Evolutionary conservation across 2,888 invertebrate genomes (phyloP), one percentile per base, ranked within the genome.

Genomic region (Volucella zonaria): DNA sequence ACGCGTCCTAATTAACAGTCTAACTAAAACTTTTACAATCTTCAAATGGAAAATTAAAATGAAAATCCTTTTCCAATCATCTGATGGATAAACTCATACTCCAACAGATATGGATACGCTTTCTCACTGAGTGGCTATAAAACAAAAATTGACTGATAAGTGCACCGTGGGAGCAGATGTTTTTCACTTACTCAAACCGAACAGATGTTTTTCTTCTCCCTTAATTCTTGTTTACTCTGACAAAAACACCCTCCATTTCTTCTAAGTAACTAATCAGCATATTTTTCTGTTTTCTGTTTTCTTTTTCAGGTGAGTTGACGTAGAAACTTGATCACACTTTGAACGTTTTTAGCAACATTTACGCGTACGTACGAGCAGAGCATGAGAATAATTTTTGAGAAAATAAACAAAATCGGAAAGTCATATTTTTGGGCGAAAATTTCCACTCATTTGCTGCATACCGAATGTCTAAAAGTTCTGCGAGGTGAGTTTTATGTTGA

Each of bases 241-340:
- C 14, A 42, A 49, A 49, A 45, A 15, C 9, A 11, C 59, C 38
- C 11, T 61, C n/a, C 52, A 8, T 43, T 15, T n/a, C n/a, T 61
- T 67, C 67, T 14, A 3, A 11, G 0, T 47, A 14, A 58, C 49
- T 18, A 62, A 43, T 64, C 15, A 61, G 45, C 0, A 31, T 31
- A n/a, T 54, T 54, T 51, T 47, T 45, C 31, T 11, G 23, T 75
- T 15, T 64, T 54, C 15, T 40, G 14, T 38, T 61, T 74, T 10
- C 18, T 14, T 11, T 82, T 82, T 68, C 67, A 82, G 82, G 82
- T 78, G 62, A 78, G 82, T 73, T 67, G 66, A 51, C 58, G 56
- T 51, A 14, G 31, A 49, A 66, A 75, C 66, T 56, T 42, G 51
- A 43, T 43, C 51, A 51, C 14, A 51, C 56, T 61, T 61, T 45